Conservation (phyloP, 2,888 invertebrate species). For the Eudasyphora cyanicolor region DNA sequence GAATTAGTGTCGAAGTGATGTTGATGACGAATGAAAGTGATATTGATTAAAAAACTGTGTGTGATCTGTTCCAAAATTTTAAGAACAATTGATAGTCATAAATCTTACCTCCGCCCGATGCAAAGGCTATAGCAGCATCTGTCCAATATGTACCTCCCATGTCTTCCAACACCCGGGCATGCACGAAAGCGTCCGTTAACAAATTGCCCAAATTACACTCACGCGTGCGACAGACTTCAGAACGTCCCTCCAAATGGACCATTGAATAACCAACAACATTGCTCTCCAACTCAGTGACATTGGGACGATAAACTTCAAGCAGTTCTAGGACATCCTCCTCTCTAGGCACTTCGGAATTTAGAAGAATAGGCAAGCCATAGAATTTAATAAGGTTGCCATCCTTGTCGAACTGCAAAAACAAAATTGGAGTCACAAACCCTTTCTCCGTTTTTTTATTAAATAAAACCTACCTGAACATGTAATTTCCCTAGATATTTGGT, state of each 20-base stretch:
- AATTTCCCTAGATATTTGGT: constrained; percentile 94
- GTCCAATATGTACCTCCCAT: constrained; percentile 84
- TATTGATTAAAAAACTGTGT: no score
- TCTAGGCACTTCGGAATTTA: constrained; percentile 85
- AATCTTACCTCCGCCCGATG: constrained; percentile 87
- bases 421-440: not conserved
- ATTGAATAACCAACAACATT: constrained; percentile 85
- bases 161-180: constrained; percentile 80
- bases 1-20: no score
- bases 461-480: constrained; percentile 80
- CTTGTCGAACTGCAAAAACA: constrained; percentile 82
- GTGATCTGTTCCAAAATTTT: no score
- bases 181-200: constrained; percentile 88
- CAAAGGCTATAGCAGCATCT: constrained; percentile 87
- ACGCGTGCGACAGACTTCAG: constrained; percentile 83
- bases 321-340: constrained; percentile 84
- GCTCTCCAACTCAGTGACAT: constrained; percentile 81
- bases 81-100: no score
- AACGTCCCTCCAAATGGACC: constrained; percentile 86
- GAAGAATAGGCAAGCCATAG: constrained; percentile 88
- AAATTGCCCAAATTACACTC: constrained; percentile 95
- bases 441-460: no score
- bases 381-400: constrained; percentile 86
- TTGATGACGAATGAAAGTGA: no score
- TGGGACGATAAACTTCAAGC: constrained; percentile 83